phyloP scores from a whole-genome alignment of 2,797 vertebrate genomes.

The Pampus argenteus region DNA sequence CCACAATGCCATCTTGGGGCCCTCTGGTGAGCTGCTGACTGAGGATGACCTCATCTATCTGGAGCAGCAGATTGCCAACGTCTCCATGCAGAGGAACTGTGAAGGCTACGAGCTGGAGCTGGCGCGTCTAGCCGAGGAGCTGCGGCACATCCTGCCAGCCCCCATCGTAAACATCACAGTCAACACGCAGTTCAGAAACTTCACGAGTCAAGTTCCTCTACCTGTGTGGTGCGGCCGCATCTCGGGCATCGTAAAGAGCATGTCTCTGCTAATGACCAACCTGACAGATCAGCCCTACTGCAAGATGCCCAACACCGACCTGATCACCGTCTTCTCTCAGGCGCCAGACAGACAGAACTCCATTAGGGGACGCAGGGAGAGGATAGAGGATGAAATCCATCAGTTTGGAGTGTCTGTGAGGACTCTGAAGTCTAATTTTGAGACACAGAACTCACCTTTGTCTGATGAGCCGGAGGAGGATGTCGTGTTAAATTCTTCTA shows the following conservation, averaged over 20 bases:
- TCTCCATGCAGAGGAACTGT: slow-evolving; percentile 90
- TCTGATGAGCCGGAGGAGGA: slow-evolving; percentile 44
- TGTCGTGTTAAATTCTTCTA: slow-evolving; percentile 6
- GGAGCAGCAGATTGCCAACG: slow-evolving; percentile 91
- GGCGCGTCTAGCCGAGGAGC: slow-evolving; percentile 87
- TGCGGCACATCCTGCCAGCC: slow-evolving; percentile 90
- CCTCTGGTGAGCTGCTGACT: slow-evolving; percentile 94
- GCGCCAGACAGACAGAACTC: slow-evolving; percentile 74
- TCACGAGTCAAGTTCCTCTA: slow-evolving; percentile 81
- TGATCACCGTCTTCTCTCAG: slow-evolving; percentile 85
- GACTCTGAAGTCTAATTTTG: slow-evolving; percentile 91
- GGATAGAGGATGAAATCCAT: slow-evolving; percentile 90
- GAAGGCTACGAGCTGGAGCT: slow-evolving; percentile 91
- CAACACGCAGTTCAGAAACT: slow-evolving; percentile 87
- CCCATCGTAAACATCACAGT: slow-evolving; percentile 92
- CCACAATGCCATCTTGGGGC: slow-evolving; percentile 94
- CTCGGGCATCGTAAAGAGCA: slow-evolving; percentile 90
- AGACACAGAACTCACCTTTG: slow-evolving; percentile 74
- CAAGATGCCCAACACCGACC: slow-evolving; percentile 87
- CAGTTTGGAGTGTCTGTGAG: slow-evolving; percentile 92
- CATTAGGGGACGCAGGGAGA: slow-evolving; percentile 79
- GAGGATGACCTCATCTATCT: slow-evolving; percentile 92
- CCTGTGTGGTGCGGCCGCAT: slow-evolving; percentile 92
- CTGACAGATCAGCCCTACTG: slow-evolving; percentile 84
- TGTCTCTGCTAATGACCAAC: slow-evolving; percentile 90